These are phyloP conservation scores for Linyphia triangularis DNA, from an alignment of 2,888 invertebrate genomes.

Conservation along the genomic window DNA sequence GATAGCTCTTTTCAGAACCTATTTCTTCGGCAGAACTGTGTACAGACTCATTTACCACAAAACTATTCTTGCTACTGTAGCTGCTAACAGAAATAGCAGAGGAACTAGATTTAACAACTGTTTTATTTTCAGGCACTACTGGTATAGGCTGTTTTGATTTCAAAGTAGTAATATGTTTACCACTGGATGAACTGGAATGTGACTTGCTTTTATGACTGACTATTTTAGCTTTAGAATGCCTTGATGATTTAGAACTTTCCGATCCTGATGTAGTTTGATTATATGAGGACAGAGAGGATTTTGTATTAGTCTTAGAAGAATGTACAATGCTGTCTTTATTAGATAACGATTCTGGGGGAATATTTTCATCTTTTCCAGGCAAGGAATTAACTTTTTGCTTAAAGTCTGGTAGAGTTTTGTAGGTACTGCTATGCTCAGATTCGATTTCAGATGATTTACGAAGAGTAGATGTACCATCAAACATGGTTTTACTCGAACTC, in stretches of 20 bases:
- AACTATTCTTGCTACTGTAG: not conserved
- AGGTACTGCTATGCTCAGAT: constrained; percentile 1
- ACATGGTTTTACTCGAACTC: not conserved
- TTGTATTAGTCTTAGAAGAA: not conserved
- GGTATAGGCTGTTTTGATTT: not conserved
- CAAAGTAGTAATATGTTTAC: not conserved
- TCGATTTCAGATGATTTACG: not conserved
- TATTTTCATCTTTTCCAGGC: not conserved
- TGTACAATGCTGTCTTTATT: not conserved
- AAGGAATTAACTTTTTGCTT: not conserved
- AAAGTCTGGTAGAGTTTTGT: not conserved
- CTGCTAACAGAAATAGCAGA: not conserved
- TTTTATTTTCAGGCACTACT: not conserved
- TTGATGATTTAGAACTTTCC: not conserved
- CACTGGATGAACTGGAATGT: not conserved
- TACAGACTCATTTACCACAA: not conserved
- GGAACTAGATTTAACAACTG: not conserved
- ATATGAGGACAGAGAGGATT: not conserved
- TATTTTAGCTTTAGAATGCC: not conserved
- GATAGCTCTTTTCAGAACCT: constrained; percentile 27
- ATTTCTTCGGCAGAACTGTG: not conserved
- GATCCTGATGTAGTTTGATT: not conserved
- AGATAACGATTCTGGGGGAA: not conserved
- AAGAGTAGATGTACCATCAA: not conserved
- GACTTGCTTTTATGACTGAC: not conserved